A percentile compares a stretch with the other conserved stretches of the same genome.
Evolutionary conservation across 2,797 vertebrate species (phyloP).

Genomic region (Aplochiton taeniatus): DNA sequence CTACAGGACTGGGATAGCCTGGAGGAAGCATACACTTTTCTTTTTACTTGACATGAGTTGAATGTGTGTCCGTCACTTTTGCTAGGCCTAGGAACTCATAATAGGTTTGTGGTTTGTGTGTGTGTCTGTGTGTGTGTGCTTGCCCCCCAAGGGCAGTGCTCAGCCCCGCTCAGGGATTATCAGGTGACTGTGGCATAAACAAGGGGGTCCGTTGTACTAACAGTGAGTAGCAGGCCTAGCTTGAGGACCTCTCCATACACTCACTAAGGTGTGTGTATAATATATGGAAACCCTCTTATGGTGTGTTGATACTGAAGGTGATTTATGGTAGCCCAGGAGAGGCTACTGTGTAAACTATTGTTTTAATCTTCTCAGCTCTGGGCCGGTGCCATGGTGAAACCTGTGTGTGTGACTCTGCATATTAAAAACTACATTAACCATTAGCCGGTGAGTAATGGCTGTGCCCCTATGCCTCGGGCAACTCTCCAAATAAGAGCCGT

Average conservation of each 20-base stretch:
- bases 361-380: constrained; percentile 67
- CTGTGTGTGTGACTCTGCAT: constrained; percentile 60
- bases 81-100: constrained; percentile 1
- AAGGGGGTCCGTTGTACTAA: constrained; percentile 60
- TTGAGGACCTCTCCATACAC: constrained; percentile 71
- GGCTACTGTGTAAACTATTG: constrained; percentile 78
- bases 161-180: constrained; percentile 64
- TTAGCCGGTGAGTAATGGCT: constrained; percentile 62
- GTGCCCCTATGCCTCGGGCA: constrained; percentile 37
- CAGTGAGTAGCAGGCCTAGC: constrained; percentile 65
- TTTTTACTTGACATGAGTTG: background rate
- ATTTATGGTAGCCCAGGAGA: constrained; percentile 66
- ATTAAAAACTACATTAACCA: constrained; percentile 52
- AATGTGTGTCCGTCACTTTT: background rate
- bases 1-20: too few relatives aligned
- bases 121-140: constrained; percentile 14
- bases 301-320: constrained; percentile 77
- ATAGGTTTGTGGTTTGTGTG: constrained; percentile 17
- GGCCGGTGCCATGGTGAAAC: constrained; percentile 63
- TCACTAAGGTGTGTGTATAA: constrained; percentile 79
- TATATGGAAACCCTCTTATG: constrained; percentile 80
- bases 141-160: constrained; percentile 29
- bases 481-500: constrained; percentile 32
- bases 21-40: too few relatives aligned
- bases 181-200: constrained; percentile 74